A percentile compares a stretch with the other conserved stretches of the same genome.
Evolutionary conservation across 2,113 vertebrate genomes (phyloP).

Genomic region (Cichladusa arquata): DNA sequence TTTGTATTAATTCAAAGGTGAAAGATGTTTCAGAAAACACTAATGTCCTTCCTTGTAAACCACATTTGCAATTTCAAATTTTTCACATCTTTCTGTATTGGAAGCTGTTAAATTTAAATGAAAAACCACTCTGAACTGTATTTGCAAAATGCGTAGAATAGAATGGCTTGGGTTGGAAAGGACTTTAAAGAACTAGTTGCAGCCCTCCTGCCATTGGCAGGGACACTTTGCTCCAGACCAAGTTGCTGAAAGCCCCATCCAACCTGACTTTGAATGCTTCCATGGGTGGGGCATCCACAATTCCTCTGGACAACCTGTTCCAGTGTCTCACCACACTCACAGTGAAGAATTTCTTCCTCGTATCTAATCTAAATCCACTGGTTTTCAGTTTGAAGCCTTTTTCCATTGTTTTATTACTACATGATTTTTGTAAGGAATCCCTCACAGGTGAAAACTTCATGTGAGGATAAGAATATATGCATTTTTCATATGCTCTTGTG

Average conservation of each 20-base stretch:
- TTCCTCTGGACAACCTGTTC: not conserved
- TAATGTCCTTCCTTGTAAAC: not conserved
- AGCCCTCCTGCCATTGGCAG: not conserved
- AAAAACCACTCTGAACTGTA: not conserved
- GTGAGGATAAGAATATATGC: not conserved
- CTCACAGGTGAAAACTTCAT: not conserved
- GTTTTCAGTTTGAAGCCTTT: not conserved
- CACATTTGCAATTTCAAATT: not conserved
- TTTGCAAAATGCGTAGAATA: not conserved
- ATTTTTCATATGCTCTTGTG: not conserved
- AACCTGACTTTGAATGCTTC: not conserved
- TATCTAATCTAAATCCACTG: not conserved
- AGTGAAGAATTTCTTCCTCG: not conserved
- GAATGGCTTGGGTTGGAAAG: not conserved
- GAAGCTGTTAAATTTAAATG: not conserved
- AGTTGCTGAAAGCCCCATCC: not conserved
- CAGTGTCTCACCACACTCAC: not conserved
- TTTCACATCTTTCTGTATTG: not conserved
- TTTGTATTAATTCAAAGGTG: not conserved
- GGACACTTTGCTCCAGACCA: not conserved
- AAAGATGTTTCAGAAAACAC: not conserved
- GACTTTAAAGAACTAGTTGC: not conserved
- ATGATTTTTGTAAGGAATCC: not conserved
- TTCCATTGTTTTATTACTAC: not conserved
- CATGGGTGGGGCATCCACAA: not conserved